These are phyloP conservation scores for Ectobius pallidus DNA, from an alignment of 2,888 invertebrate species.

Conservation along the genomic window DNA sequence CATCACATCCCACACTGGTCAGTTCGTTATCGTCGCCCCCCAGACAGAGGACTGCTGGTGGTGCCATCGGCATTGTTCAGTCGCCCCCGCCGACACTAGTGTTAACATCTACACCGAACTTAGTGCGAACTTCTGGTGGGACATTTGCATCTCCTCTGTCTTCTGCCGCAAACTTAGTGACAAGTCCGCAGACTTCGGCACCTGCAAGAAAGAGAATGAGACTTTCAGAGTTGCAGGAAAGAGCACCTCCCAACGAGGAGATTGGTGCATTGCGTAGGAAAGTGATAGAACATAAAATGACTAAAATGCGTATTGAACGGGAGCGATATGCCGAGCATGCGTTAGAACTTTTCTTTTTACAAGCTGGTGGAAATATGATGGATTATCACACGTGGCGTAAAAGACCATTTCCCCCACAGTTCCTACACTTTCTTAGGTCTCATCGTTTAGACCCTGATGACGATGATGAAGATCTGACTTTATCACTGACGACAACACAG, in stretches of 20 bases:
- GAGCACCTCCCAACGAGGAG: constrained; percentile 54
- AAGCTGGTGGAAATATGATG: constrained; percentile 86
- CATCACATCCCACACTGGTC: constrained; percentile 44
- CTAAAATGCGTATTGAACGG: constrained; percentile 69
- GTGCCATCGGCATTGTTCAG: constrained; percentile 24
- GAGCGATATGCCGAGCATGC: constrained; percentile 77
- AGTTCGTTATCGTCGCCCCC: constrained; percentile 44
- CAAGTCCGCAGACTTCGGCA: constrained; percentile 50
- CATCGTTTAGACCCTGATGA: constrained; percentile 69
- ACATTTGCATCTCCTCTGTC: constrained; percentile 37
- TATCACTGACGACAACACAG: constrained; percentile 47
- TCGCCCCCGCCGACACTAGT: constrained; percentile 34
- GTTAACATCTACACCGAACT: constrained; percentile 34
- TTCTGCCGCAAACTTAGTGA: constrained; percentile 48
- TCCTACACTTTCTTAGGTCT: constrained; percentile 76
- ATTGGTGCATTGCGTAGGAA: constrained; percentile 66
- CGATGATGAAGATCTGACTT: constrained; percentile 57
- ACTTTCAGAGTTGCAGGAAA: constrained; percentile 54
- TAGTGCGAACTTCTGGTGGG: constrained; percentile 35
- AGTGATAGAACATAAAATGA: constrained; percentile 73
- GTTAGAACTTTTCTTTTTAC: constrained; percentile 85
- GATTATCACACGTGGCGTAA: constrained; percentile 87
- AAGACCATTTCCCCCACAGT: constrained; percentile 75
- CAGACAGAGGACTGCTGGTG: constrained; percentile 35
- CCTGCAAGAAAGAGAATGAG: constrained; percentile 59